A percentile compares a stretch with the other conserved stretches of the same genome.
Evolutionary conservation across 2,113 vertebrate genomes (phyloP).

Genomic region (Capra hircus): DNA sequence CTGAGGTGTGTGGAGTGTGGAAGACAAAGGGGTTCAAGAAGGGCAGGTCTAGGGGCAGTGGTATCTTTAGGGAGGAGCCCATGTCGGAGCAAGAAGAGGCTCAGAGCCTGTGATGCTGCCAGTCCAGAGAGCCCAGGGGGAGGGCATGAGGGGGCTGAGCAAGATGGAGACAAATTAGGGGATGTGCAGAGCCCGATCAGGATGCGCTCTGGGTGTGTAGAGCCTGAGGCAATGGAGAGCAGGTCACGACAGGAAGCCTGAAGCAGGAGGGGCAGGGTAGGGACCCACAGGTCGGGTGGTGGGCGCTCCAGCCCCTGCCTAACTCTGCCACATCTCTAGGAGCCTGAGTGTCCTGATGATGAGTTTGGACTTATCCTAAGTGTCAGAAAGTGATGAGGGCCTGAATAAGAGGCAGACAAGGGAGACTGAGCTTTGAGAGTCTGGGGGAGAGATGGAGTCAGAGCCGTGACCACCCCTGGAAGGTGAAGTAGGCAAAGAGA

Average conservation of each 20-base stretch:
- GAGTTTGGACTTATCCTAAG: background rate
- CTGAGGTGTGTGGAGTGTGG: background rate
- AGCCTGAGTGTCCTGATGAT: background rate
- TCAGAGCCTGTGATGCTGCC: background rate
- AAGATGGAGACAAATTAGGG: background rate
- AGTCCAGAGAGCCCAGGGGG: background rate
- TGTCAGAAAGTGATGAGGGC: background rate
- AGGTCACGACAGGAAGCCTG: background rate
- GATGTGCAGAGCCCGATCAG: background rate
- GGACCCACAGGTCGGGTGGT: rapidly evolving
- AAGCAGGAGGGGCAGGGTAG: background rate
- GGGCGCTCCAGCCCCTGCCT: background rate
- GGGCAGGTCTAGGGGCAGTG: rapidly evolving
- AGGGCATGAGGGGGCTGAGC: background rate
- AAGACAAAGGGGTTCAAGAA: background rate
- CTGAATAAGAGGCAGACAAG: background rate
- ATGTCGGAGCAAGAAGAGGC: background rate
- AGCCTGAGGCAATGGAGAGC: rapidly evolving
- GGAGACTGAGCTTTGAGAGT: background rate
- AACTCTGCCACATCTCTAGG: background rate
- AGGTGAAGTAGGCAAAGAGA: background rate
- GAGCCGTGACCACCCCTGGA: background rate
- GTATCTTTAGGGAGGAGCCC: background rate
- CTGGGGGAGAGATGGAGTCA: background rate
- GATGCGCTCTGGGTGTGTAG: background rate